phyloP scores from a whole-genome alignment of 2,113 vertebrate species.

The Paracanthobrama guichenoti region DNA sequence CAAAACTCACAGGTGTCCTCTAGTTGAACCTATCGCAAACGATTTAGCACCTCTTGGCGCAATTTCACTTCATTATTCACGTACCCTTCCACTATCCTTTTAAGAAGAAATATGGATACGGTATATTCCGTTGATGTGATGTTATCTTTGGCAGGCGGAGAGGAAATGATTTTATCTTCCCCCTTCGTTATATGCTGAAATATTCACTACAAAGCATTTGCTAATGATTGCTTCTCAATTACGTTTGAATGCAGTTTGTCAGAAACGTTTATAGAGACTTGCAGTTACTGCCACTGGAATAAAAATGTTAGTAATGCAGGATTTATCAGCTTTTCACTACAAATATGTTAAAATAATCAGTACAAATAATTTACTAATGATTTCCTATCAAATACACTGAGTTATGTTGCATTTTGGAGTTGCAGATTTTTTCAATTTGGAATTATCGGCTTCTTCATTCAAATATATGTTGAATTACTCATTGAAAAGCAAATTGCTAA shows the following conservation, averaged over 20 bases:
- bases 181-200: slow-evolving; percentile 29
- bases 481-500: neutral
- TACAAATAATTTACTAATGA: slow-evolving; percentile 15
- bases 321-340: neutral
- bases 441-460: neutral
- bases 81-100: slow-evolving; percentile 21
- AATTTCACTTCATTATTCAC: slow-evolving; percentile 41
- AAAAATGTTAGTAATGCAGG: neutral
- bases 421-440: neutral
- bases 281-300: neutral
- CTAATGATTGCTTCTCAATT: slow-evolving; percentile 46
- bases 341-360: slow-evolving; percentile 8
- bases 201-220: slow-evolving; percentile 34
- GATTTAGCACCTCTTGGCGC: slow-evolving; percentile 51
- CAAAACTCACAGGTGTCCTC: slow-evolving; percentile 48
- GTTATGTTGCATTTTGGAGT: neutral
- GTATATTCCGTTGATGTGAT: slow-evolving; percentile 43
- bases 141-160: slow-evolving; percentile 52
- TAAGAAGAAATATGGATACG: slow-evolving; percentile 43
- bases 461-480: neutral
- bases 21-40: slow-evolving; percentile 44
- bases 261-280: neutral
- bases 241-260: neutral
- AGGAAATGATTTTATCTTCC: slow-evolving; percentile 48
- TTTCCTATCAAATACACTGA: neutral